phyloP scores from a whole-genome alignment of 2,888 invertebrate genomes.

The Mythimna vitellina region DNA sequence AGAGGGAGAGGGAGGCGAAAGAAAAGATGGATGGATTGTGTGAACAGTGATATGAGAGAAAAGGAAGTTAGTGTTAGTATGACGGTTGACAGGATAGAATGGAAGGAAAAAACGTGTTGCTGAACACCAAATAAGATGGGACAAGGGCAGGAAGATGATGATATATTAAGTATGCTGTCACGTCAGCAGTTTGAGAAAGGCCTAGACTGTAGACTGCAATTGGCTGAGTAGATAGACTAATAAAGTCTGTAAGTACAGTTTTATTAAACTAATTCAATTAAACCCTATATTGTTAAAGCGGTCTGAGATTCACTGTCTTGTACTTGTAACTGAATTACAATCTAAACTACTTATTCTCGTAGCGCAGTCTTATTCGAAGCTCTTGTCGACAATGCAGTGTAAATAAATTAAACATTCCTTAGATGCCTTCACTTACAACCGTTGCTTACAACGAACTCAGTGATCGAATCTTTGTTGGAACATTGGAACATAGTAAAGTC shows the following conservation, averaged over 20 bases:
- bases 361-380: slow-evolving; percentile 7
- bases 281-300: neutral
- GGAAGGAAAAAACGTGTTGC: too few relatives aligned
- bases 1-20: too few relatives aligned
- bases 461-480: slow-evolving; percentile 16
- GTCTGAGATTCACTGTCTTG: neutral
- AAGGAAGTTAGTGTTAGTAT: too few relatives aligned
- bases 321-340: slow-evolving; percentile 12
- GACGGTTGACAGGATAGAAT: too few relatives aligned
- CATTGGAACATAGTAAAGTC: neutral
- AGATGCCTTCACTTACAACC: slow-evolving; percentile 4
- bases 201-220: too few relatives aligned
- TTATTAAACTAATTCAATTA: neutral
- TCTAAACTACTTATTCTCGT: slow-evolving; percentile 9
- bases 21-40: too few relatives aligned
- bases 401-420: slow-evolving; percentile 57
- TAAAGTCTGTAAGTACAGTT: neutral
- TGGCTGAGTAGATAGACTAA: too few relatives aligned
- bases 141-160: too few relatives aligned
- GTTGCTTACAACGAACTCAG: slow-evolving; percentile 1
- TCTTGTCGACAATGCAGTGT: slow-evolving; percentile 17
- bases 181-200: too few relatives aligned
- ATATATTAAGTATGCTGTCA: too few relatives aligned
- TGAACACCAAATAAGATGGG: too few relatives aligned
- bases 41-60: too few relatives aligned